phyloP scores from a whole-genome alignment of 2,797 vertebrate genomes.

The Pantherophis vulpinus region DNA sequence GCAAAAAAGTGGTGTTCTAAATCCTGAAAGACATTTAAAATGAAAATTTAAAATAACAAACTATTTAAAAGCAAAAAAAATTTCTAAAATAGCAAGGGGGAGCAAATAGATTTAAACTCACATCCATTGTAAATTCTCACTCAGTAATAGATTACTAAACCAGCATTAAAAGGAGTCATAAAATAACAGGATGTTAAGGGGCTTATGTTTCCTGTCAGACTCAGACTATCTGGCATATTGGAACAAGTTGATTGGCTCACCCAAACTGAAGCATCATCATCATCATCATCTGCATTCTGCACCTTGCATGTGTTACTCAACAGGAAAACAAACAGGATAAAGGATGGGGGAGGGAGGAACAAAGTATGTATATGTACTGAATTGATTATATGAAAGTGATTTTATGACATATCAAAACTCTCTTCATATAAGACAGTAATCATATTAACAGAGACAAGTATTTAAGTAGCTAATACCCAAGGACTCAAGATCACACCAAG shows the following conservation, averaged over 20 bases:
- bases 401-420: not conserved
- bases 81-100: not conserved
- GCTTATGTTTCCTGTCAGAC: conserved; percentile 62
- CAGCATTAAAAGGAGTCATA: conserved; percentile 34
- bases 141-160: conserved; percentile 36
- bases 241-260: conserved; percentile 54
- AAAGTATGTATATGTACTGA: not conserved
- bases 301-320: conserved; percentile 44
- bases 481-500: not conserved
- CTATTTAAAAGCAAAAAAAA: not conserved
- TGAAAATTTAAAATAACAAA: accelerated
- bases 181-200: conserved; percentile 68
- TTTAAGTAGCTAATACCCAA: not conserved
- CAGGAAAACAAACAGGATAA: conserved; percentile 62
- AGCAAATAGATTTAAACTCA: conserved; percentile 57
- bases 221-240: conserved; percentile 43
- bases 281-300: conserved; percentile 43
- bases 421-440: not conserved
- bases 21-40: not conserved
- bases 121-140: conserved; percentile 71
- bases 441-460: not conserved
- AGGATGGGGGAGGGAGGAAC: not conserved
- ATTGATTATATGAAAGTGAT: not conserved
- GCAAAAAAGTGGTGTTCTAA: not conserved
- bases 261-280: not conserved